These are phyloP conservation scores for Orientallactaga sibirica DNA, from an alignment of 2,797 vertebrate species.

Conservation along the genomic window DNA sequence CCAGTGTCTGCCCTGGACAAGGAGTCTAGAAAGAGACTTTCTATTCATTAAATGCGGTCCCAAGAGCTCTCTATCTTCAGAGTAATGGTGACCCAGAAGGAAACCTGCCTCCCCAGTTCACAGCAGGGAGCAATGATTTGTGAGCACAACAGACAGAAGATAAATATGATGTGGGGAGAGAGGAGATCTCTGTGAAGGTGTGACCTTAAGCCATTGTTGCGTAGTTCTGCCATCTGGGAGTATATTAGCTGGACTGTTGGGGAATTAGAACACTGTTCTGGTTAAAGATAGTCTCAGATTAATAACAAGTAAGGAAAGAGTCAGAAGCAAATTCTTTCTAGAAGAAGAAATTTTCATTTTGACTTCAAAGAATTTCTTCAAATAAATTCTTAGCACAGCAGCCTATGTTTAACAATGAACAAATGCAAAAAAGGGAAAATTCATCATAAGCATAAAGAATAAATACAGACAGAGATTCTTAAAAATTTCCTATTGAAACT, in stretches of 20 bases:
- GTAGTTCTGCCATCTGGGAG: not conserved
- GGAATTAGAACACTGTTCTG: not conserved
- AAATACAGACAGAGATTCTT: not conserved
- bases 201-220: not conserved
- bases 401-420: not conserved
- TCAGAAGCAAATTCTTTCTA: slow-evolving; percentile 39
- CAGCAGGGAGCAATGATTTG: not conserved
- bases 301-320: not conserved
- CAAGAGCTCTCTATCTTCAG: not conserved
- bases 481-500: slow-evolving; percentile 29
- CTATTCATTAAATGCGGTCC: not conserved
- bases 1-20: not conserved
- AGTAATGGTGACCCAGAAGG: not conserved
- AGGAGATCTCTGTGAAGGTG: not conserved
- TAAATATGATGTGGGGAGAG: not conserved
- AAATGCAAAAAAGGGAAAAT: not conserved
- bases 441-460: not conserved
- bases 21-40: not conserved
- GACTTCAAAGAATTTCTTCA: slow-evolving; percentile 49
- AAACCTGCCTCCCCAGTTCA: not conserved
- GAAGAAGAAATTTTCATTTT: slow-evolving; percentile 19
- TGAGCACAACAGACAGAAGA: not conserved
- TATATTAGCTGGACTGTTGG: not conserved
- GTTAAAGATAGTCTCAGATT: not conserved
- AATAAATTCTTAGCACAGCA: slow-evolving; percentile 31